Percentiles rank a stretch among this genome's conserved stretches.
Evolutionary conservation across 2,797 vertebrate genomes (phyloP).

Genomic region (Eurystomus glaucurus): DNA sequence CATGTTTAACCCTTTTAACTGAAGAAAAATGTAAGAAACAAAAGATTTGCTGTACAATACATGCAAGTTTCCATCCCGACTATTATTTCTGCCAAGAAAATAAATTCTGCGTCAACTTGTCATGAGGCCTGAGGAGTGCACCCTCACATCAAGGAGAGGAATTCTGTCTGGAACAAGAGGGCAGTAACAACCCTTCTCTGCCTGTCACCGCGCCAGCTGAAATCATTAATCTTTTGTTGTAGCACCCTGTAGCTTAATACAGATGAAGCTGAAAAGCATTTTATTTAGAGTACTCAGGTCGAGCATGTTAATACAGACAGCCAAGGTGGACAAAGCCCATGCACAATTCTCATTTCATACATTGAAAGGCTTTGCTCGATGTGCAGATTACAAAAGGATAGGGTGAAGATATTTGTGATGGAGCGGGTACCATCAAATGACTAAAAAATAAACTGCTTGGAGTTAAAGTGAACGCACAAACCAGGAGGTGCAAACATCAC

Average conservation of each 20-base stretch:
- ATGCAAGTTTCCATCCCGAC: neutral
- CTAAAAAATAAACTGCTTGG: neutral
- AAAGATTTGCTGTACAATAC: neutral
- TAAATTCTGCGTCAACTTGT: constrained; percentile 20
- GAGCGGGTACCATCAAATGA: neutral
- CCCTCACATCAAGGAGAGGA: constrained; percentile 20
- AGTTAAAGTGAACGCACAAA: neutral
- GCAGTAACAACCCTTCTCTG: constrained; percentile 5
- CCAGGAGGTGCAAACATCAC: neutral
- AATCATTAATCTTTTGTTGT: constrained; percentile 14
- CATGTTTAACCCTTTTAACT: neutral
- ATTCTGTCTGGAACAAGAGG: constrained; percentile 29
- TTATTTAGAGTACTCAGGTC: neutral
- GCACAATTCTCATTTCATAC: neutral
- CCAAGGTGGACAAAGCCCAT: neutral
- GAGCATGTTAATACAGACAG: neutral
- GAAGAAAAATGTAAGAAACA: neutral
- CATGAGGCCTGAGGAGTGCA: neutral
- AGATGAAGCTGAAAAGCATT: constrained; percentile 30
- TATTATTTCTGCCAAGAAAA: constrained; percentile 53
- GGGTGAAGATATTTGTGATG: neutral
- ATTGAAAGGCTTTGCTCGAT: neutral
- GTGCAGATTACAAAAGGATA: neutral
- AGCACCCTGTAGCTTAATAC: neutral
- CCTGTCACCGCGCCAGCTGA: neutral